Evolutionary conservation across 2,797 vertebrate species (phyloP), one percentile per base, ranked within the genome.

Genomic region (Enteromius unitaeniatus): DNA sequence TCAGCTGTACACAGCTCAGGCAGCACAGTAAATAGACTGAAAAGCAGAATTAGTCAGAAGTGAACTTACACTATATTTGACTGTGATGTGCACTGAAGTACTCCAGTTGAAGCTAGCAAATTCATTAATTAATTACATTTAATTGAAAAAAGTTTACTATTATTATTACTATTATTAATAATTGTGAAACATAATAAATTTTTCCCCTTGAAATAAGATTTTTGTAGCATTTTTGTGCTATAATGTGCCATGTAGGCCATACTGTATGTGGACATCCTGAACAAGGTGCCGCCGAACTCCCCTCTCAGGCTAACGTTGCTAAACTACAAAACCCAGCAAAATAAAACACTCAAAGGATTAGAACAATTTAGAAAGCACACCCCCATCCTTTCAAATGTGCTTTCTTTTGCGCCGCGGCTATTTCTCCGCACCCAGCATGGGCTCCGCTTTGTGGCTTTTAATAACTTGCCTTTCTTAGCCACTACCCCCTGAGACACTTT

Each of bases 391-490:
- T 96, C 95, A 96, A 96, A 96, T 95, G 95, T 92, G 95, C 95
- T 96, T 94, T 95, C 94, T 93, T 72, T 95, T 94, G 94, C 95
- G 95, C 96, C 93, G 94, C 91, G 95, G 96, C 96, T 96, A 96
- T 97, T 97, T 97, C 96, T 96, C 95, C 93, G 92, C 92, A 93
- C 96, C 95, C 96, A 96, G 96, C 96, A 94, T 96, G 97, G 94
- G 94, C 94, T 96, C 95, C 93, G 95, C 96, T 97, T 97, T 97
- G 96, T 96, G 95, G 95, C 94, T 96, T 97, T 98, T 97, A 99
- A 98, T 97, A 99, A 97, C 96, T 96, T 95, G 95, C 94, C 95
- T 96, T 96, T 96, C 95, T 94, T 96, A 95, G 96, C 95, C 94
- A 94, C 95, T 93, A 91, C 96, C 95, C 95, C 93, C 96, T 94